Base-by-base conservation (phyloP, 2,113 vertebrate genomes). In the Psephotus haematonotus region DNA sequence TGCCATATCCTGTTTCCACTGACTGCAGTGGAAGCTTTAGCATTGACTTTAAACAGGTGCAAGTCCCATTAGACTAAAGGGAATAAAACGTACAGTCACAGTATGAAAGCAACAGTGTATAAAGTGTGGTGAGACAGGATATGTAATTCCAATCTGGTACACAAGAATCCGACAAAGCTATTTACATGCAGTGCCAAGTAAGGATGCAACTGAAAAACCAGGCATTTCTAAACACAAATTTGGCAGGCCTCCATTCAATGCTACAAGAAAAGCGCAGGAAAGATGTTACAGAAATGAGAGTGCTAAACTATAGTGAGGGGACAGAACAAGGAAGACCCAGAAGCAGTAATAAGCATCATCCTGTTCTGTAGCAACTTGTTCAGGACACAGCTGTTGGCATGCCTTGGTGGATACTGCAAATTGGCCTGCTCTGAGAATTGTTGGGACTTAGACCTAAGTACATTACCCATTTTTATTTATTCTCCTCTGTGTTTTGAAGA, bases 11-110 rank as follows among this genome's bases (percentile, higher is more conserved):
- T 96, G 95, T 68, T 90, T 67, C 79, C 64, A 77, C 5, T 86
- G 79, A 94, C 68, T 68, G 59, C 64, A 80, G 62, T 77, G 79
- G 92, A 96, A 84, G 90, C 87, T 91, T 82, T 25, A 94, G 67
- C 87, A 93, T 93, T 96, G 91, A 95, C 93, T 88, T 77, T 79
- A 67, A 95, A 93, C 95, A 96, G 94, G 93, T 96, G 94, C 96
- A 94, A 86, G 88, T 84, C 92, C 69, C 88, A 31, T 3, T 86
- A 83, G 88, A 90, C 71, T 74, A 33, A 90, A 82, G 47, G 60
- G 68, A 96, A 97, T 90, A 96, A 96, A 97, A 96, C 1, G 1
- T 83, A 46, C 94, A 94, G 92, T 96, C 95, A 95, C 0, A 0
- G 57, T 64, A 93, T 96, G 86, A 96, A 97, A 96, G 95, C 92